Evolutionary conservation across 92 coral and sea anemone genomes (phyloP), one percentile per base, ranked within the genome.

Genomic region (Pocillopora meandrina): DNA sequence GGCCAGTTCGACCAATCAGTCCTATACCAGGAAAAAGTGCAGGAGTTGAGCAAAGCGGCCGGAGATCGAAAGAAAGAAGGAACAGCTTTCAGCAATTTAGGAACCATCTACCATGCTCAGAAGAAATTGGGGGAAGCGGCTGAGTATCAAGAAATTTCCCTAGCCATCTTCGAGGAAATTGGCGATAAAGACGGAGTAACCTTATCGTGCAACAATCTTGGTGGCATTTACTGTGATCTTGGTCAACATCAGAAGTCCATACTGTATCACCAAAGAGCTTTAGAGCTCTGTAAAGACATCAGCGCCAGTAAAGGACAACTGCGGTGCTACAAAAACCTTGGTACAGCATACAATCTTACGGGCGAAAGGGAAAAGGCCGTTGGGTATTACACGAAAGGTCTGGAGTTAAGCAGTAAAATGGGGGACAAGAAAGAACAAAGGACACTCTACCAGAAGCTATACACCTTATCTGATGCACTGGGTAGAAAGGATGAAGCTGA

Each of bases 11-110:
- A 86, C 11, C 71, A 73, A 33, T 89, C 87, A 34, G 80, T 89
- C 59, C 49, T 75, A 14, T 64, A 73, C 65, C 77, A 59, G 26
- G 58, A 67, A 26, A 86, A 55, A 66, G 70, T 47, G 26, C 77
- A 80, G 21, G 67, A 57, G 26, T 35, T 81, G 13, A 68, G 79
- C 71, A 76, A 26, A 15, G 87, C 20, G 26, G 78, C 17, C 15
- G 92, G 87, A 31, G 92, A 89, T 52, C 11, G 66, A 36, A 56
- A 33, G 6, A 67, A 72, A 58, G 89, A 73, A 75, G 87, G 86
- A 56, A 80, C 56, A 56, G 61, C 63, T 23, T 31, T 34, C 63
- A 63, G 77, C 16, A 60, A 71, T 33, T 15, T 89, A 64, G 92
- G 87, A 14, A 65, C 47, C n/a, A 35, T 71, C 64, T 82, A 80